phyloP scores from a whole-genome alignment of 2,797 vertebrate genomes.

The Danio jaintianensis region DNA sequence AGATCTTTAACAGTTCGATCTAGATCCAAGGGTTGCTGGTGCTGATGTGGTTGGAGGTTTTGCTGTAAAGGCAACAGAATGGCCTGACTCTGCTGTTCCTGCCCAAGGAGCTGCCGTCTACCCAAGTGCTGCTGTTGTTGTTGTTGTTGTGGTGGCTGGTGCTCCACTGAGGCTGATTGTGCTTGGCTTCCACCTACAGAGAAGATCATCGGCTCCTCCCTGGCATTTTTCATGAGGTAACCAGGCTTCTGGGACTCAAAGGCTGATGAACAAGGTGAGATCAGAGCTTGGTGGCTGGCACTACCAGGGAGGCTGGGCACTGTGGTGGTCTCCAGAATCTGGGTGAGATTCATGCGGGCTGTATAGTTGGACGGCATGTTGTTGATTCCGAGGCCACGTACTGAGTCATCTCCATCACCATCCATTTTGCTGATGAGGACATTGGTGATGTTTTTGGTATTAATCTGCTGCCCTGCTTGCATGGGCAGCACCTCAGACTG shows the following conservation, averaged over 20 bases:
- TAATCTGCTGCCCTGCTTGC: slow-evolving; percentile 79
- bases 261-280: slow-evolving; percentile 83
- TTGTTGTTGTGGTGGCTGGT: slow-evolving; percentile 53
- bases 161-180: slow-evolving; percentile 84
- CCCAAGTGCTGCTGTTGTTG: slow-evolving; percentile 57
- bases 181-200: slow-evolving; percentile 83
- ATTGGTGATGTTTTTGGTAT: slow-evolving; percentile 87
- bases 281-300: slow-evolving; percentile 84
- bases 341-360: slow-evolving; percentile 97
- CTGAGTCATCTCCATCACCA: slow-evolving; percentile 84
- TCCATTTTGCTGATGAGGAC: slow-evolving; percentile 95
- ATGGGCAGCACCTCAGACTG: slow-evolving; percentile 88
- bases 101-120: slow-evolving; percentile 63
- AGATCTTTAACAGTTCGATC: slow-evolving; percentile 90
- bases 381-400: slow-evolving; percentile 91
- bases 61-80: slow-evolving; percentile 64
- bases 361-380: slow-evolving; percentile 92
- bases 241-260: slow-evolving; percentile 89
- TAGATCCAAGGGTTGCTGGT: slow-evolving; percentile 86
- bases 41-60: slow-evolving; percentile 67
- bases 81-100: slow-evolving; percentile 64
- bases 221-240: slow-evolving; percentile 90
- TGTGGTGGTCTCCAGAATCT: slow-evolving; percentile 90
- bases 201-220: slow-evolving; percentile 86
- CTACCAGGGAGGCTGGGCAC: slow-evolving; percentile 79